phyloP scores from a whole-genome alignment of 2,113 vertebrate genomes.

The Microtus oregoni region DNA sequence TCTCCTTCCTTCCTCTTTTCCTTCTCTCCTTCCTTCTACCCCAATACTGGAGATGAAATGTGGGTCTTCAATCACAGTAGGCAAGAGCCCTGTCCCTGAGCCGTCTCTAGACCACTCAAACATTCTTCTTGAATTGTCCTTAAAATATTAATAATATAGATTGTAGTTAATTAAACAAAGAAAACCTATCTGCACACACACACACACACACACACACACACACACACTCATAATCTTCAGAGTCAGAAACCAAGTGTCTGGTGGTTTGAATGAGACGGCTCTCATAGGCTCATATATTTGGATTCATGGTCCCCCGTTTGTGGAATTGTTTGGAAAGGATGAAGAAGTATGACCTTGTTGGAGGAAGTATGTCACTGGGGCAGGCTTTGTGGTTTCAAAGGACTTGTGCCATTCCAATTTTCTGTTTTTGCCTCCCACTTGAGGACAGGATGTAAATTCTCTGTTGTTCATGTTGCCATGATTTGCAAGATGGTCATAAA shows the following conservation, averaged over 20 bases:
- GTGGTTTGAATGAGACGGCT: not conserved
- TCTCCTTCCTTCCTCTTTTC: not conserved
- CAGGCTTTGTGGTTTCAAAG: not conserved
- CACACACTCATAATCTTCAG: not conserved
- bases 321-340: not conserved
- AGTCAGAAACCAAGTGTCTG: not conserved
- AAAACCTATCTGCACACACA: not conserved
- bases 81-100: not conserved
- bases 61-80: not conserved
- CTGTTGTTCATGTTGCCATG: not conserved
- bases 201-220: not conserved
- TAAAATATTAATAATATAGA: not conserved
- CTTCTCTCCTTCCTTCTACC: not conserved
- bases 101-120: not conserved
- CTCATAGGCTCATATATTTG: not conserved
- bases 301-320: not conserved
- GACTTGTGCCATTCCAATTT: not conserved
- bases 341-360: not conserved
- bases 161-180: not conserved
- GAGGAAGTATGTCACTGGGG: not conserved
- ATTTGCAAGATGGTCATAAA: not conserved
- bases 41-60: not conserved
- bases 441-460: not conserved
- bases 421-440: not conserved
- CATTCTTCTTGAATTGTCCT: constrained; percentile 4